A percentile compares a stretch with the other conserved stretches of the same genome.
Evolutionary conservation across 1,140 invertebrate genomes (phyloP).

Genomic region (Zaprionus capensis): DNA sequence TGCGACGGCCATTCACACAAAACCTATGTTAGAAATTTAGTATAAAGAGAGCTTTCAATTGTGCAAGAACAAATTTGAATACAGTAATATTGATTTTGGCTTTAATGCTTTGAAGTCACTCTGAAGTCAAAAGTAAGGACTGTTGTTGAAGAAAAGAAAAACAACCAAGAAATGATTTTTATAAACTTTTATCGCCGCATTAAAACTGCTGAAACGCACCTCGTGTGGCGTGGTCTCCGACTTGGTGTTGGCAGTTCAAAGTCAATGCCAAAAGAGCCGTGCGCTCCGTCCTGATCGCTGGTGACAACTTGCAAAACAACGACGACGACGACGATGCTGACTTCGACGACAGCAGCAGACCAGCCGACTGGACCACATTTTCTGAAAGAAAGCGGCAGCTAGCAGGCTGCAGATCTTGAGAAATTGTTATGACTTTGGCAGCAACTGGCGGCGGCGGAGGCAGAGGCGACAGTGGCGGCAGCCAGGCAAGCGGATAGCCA

Average conservation of each 20-base stretch:
- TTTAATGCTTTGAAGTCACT: no score
- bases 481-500: constrained; percentile 18
- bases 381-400: constrained; percentile 72
- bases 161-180: not conserved
- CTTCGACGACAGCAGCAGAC: constrained; percentile 26
- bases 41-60: no score
- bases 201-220: constrained; percentile 9
- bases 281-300: constrained; percentile 36
- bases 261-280: constrained; percentile 63
- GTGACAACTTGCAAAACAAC: constrained; percentile 49
- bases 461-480: not conserved
- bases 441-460: not conserved
- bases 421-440: constrained; percentile 44
- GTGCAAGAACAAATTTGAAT: no score
- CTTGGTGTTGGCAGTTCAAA: constrained; percentile 56
- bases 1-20: no score
- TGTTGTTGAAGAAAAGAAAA: no score
- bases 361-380: constrained; percentile 78
- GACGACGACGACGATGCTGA: constrained; percentile 21
- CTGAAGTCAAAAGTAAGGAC: no score
- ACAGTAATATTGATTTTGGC: no score
- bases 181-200: not conserved
- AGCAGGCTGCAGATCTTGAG: constrained; percentile 23
- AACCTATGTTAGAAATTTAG: no score
- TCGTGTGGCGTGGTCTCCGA: constrained; percentile 32